Percentiles rank a stretch among this genome's conserved stretches.
These are phyloP conservation scores for Papilio polyxenes DNA, from an alignment of 1,140 invertebrate species.

Conservation along the genomic window DNA sequence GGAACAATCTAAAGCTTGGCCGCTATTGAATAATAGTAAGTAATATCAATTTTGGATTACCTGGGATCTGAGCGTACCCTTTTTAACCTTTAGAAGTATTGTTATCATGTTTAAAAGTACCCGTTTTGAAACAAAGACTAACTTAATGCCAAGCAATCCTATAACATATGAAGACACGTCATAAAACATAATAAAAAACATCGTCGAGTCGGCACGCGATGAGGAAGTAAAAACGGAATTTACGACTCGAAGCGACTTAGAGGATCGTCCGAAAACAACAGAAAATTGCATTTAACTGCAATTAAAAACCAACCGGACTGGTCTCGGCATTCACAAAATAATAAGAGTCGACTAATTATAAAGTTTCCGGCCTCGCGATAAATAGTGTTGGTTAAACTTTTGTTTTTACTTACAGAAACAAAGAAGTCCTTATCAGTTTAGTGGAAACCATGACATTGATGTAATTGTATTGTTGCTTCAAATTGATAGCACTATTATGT, in stretches of 20 bases:
- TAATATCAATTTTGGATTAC: not conserved
- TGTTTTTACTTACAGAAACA: not conserved
- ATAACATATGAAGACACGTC: not conserved
- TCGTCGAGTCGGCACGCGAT: slow-evolving; percentile 13
- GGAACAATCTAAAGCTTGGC: too few species aligned
- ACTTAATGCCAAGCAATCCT: not conserved
- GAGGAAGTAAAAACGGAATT: slow-evolving; percentile 23
- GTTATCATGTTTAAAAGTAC: not conserved
- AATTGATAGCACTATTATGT: slow-evolving; percentile 18
- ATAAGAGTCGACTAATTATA: slow-evolving; percentile 28
- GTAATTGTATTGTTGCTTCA: slow-evolving; percentile 6
- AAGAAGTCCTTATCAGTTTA: slow-evolving; percentile 21
- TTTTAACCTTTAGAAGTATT: not conserved
- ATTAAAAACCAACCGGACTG: slow-evolving; percentile 22
- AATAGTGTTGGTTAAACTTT: not conserved
- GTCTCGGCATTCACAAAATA: slow-evolving; percentile 9
- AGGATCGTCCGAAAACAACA: slow-evolving; percentile 24
- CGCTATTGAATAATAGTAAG: too few species aligned
- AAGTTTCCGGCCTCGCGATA: slow-evolving; percentile 28
- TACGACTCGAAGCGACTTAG: slow-evolving; percentile 16
- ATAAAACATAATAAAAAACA: slow-evolving; percentile 23
- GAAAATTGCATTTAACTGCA: slow-evolving; percentile 20
- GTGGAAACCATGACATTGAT: slow-evolving; percentile 23
- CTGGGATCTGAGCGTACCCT: not conserved
- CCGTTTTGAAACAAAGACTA: not conserved